These are phyloP conservation scores for Notospermus geniculatus DNA, from an alignment of 1,140 invertebrate genomes.

Conservation along the genomic window DNA sequence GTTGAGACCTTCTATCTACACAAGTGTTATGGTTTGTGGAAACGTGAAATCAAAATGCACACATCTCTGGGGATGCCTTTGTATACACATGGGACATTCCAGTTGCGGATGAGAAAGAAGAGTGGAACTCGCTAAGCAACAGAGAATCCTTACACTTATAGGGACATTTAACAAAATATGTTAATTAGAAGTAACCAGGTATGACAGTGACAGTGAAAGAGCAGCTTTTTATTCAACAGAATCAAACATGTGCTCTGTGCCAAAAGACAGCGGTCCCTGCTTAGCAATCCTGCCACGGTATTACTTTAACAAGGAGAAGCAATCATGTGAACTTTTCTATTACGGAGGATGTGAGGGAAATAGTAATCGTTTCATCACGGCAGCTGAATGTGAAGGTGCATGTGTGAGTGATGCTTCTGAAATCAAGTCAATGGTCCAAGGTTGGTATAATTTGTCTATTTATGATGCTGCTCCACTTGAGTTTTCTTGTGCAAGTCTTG, in stretches of 20 bases:
- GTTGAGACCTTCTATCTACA: too few relatives aligned
- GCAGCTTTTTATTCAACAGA: not conserved
- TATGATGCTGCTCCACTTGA: too few relatives aligned
- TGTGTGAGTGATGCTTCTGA: slow-evolving; percentile 15
- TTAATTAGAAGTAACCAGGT: too few relatives aligned
- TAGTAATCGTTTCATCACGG: slow-evolving; percentile 34
- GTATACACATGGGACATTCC: too few relatives aligned
- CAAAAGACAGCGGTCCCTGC: slow-evolving; percentile 75
- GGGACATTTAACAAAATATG: too few relatives aligned
- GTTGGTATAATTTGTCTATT: too few relatives aligned
- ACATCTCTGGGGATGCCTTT: too few relatives aligned
- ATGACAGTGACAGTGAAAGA: too few relatives aligned
- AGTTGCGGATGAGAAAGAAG: too few relatives aligned
- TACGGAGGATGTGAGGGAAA: slow-evolving; percentile 46
- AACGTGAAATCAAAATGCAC: too few relatives aligned
- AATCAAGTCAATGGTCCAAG: slow-evolving; percentile 4
- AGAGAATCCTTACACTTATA: not conserved
- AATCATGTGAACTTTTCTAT: slow-evolving; percentile 38
- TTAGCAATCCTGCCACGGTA: slow-evolving; percentile 30
- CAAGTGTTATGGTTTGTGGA: too few relatives aligned
- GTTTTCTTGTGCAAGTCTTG: too few relatives aligned
- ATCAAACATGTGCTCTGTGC: slow-evolving; percentile 68
- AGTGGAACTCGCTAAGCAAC: not conserved
- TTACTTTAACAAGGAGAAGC: slow-evolving; percentile 28
- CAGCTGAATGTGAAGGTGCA: slow-evolving; percentile 24